These are phyloP conservation scores for Bombus haemorrhoidalis DNA, from an alignment of 1,140 invertebrate species.

Conservation along the genomic window DNA sequence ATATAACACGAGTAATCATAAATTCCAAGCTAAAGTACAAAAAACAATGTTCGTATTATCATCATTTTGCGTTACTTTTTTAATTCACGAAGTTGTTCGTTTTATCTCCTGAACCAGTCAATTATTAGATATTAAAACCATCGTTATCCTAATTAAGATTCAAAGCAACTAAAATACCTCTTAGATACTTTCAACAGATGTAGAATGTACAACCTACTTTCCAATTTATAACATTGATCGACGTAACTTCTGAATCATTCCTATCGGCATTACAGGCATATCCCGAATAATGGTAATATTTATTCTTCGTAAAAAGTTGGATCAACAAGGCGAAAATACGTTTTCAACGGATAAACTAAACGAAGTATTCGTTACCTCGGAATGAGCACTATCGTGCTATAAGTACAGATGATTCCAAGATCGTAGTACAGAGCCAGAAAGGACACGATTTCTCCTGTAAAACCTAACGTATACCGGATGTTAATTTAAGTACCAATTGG, in stretches of 20 bases:
- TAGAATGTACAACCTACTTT: background rate
- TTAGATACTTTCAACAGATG: background rate
- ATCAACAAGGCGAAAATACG: background rate
- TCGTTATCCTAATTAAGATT: background rate
- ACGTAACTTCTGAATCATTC: background rate
- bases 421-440: too few relatives aligned
- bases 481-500: too few relatives aligned
- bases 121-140: background rate
- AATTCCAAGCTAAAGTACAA: background rate
- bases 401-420: too few relatives aligned
- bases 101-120: background rate
- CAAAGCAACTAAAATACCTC: background rate
- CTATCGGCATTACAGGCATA: background rate
- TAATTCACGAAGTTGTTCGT: background rate
- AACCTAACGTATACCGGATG: too few relatives aligned
- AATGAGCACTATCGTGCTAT: too few relatives aligned
- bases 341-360: background rate
- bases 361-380: too few relatives aligned
- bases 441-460: too few relatives aligned
- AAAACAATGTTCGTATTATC: background rate
- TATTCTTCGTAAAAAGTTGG: background rate
- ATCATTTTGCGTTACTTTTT: too few relatives aligned
- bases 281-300: background rate
- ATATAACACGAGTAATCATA: background rate
- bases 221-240: background rate